Evolutionary conservation across 2,888 invertebrate genomes (phyloP), one percentile per base, ranked within the genome.

Genomic region (Pherbina coryleti): DNA sequence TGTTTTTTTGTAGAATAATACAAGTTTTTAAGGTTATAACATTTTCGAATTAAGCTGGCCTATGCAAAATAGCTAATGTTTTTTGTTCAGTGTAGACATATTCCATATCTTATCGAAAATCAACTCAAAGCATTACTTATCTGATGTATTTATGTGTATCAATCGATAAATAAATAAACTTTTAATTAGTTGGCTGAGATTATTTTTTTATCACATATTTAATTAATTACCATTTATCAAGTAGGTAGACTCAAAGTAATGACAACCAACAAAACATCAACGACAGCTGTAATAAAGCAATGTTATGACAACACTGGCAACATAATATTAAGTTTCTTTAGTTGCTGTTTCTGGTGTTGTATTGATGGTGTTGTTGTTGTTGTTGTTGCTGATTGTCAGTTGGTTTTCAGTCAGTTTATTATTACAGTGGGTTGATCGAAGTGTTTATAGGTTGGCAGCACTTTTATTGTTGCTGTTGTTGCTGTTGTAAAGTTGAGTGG

Each of bases 141-240:
- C 37, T 37, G 37, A 37, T 37, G 1, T 37, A 37, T 37, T 37
- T 37, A 37, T 37, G 37, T 44, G 1, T 44, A 44, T 11, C 44
- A 44, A 44, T 2, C 11, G 14, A 44, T 44, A 60, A 28, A 28
- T 5, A 60, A 28, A 25, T 60, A 25, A 60, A 25, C 28, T 79
- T 82, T 84, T 85, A 84, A 84, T 84, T 84, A 84, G 84, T 84
- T 84, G 81, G 82, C 82, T 83, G 83, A 83, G 82, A 85, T 84
- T 85, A 82, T 76, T 81, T 31, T 31, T 83, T 84, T 82, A 84
- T 85, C 84, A 84, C 81, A 84, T 83, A 84, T 84, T 84, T 60
- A 60, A 60, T 60, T 84, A 85, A 84, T 84, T 85, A 84, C 84
- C 74, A 74, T 79, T 67, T 31, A 66, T 66, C 25, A 14, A 66